phyloP scores from a whole-genome alignment of 2,888 invertebrate genomes.

The Cheilosia scutellata region DNA sequence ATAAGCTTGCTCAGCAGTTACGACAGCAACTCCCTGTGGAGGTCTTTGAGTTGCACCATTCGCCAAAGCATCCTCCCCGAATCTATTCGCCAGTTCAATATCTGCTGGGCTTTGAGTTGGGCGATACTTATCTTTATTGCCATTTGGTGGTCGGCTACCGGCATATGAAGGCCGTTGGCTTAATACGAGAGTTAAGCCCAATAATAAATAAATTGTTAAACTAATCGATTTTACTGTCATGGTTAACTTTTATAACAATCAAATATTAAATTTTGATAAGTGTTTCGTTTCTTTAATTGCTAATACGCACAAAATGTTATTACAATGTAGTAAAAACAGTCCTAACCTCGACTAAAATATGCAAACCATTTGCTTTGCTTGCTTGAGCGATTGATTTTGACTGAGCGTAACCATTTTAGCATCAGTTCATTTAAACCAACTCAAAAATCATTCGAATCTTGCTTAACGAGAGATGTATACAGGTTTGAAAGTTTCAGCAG shows the following conservation, averaged over 20 bases:
- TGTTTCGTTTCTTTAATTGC: background rate
- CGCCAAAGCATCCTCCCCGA: conserved; percentile 83
- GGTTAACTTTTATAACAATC: background rate
- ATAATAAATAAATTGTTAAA: conserved; percentile 25
- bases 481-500: conserved; percentile 54
- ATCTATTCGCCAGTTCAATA: conserved; percentile 84
- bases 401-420: conserved; percentile 42
- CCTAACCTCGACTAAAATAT: too few relatives aligned
- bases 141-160: conserved; percentile 86
- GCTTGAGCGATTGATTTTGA: conserved; percentile 30
- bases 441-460: conserved; percentile 44
- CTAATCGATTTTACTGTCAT: conserved; percentile 45
- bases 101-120: conserved; percentile 77
- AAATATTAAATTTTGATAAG: background rate
- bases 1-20: conserved; percentile 76
- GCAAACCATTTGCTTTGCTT: background rate
- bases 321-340: background rate
- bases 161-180: conserved; percentile 88
- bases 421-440: conserved; percentile 61
- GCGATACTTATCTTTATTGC: conserved; percentile 86
- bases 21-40: conserved; percentile 79
- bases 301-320: background rate
- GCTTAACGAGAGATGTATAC: conserved; percentile 41
- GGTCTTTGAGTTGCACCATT: conserved; percentile 79
- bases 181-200: conserved; percentile 33